A percentile compares a stretch with the other conserved stretches of the same genome.
phyloP scores from a whole-genome alignment of 1,140 invertebrate species.

The Trissolcus basalis region DNA sequence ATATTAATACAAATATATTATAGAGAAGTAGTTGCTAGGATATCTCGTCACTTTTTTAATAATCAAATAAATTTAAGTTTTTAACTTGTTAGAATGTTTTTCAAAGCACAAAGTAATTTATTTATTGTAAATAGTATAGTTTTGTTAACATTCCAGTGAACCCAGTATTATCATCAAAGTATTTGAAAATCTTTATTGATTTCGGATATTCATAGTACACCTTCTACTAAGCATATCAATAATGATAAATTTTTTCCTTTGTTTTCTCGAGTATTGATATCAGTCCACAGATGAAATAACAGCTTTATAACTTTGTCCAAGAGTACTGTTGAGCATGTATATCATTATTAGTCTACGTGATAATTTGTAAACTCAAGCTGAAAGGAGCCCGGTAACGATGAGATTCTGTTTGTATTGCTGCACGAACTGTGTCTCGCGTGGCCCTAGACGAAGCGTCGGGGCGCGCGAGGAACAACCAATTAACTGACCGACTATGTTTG shows the following conservation, averaged over 20 bases:
- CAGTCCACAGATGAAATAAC: conserved; percentile 9
- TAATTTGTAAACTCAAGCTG: neutral
- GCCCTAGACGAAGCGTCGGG: neutral
- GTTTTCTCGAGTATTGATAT: conserved; percentile 9
- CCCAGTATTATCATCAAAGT: too few relatives aligned
- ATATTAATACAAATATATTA: too few relatives aligned
- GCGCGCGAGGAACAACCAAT: conserved; percentile 57
- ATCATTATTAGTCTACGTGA: neutral
- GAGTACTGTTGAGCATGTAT: conserved; percentile 8
- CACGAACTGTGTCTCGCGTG: conserved; percentile 17
- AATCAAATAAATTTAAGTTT: too few relatives aligned
- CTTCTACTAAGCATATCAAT: neutral
- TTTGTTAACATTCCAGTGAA: too few relatives aligned
- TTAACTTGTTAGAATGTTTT: too few relatives aligned
- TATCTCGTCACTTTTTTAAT: too few relatives aligned
- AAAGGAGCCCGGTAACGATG: neutral
- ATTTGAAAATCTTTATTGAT: neutral
- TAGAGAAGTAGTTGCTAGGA: too few relatives aligned
- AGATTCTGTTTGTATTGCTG: conserved; percentile 13
- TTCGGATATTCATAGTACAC: conserved; percentile 1
- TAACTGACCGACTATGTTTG: conserved; percentile 69
- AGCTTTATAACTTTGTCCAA: conserved; percentile 10
- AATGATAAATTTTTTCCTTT: neutral
- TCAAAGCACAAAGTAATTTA: too few relatives aligned
- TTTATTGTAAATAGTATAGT: too few relatives aligned